Percentiles rank a stretch among this genome's conserved stretches.
Evolutionary conservation across 2,113 vertebrate species (phyloP).

Genomic region (Speoplatyrhinus poulsoni): DNA sequence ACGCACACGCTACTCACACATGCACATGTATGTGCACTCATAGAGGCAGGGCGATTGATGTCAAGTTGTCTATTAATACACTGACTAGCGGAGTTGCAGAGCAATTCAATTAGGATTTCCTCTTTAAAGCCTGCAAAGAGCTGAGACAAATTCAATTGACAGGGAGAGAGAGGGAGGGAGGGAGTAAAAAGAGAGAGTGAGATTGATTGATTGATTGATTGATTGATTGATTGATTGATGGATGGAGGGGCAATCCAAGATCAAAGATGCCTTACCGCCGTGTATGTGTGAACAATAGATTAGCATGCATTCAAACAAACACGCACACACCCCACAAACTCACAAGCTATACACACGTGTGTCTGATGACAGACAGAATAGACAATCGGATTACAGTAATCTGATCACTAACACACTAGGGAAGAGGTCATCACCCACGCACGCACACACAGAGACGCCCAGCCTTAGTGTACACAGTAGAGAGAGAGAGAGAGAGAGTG

Average conservation of each 20-base stretch:
- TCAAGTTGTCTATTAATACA: constrained; percentile 78
- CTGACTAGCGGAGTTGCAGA: constrained; percentile 71
- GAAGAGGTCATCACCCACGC: constrained; percentile 42
- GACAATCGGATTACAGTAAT: constrained; percentile 66
- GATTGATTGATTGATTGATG: constrained; percentile 26
- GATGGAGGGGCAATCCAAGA: constrained; percentile 45
- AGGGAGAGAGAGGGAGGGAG: constrained; percentile 28
- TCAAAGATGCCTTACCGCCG: constrained; percentile 30
- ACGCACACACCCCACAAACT: constrained; percentile 1
- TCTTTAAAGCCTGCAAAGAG: constrained; percentile 74
- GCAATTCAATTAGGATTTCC: constrained; percentile 81
- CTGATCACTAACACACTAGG: constrained; percentile 57
- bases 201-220: constrained; percentile 35
- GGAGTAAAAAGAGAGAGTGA: constrained; percentile 32
- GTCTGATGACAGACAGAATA: constrained; percentile 44
- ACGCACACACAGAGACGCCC: constrained; percentile 4
- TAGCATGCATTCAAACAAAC: not conserved
- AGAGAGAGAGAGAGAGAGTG: constrained; percentile 8
- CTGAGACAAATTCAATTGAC: constrained; percentile 76
- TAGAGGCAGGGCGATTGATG: constrained; percentile 69
- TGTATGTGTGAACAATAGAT: constrained; percentile 27
- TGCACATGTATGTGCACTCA: constrained; percentile 4
- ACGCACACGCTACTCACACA: constrained; percentile 30
- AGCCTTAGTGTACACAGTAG: not conserved
- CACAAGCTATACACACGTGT: constrained; percentile 36